A percentile compares a stretch with the other conserved stretches of the same genome.
phyloP scores from a whole-genome alignment of 2,113 vertebrate genomes.

The Gymnogyps californianus region DNA sequence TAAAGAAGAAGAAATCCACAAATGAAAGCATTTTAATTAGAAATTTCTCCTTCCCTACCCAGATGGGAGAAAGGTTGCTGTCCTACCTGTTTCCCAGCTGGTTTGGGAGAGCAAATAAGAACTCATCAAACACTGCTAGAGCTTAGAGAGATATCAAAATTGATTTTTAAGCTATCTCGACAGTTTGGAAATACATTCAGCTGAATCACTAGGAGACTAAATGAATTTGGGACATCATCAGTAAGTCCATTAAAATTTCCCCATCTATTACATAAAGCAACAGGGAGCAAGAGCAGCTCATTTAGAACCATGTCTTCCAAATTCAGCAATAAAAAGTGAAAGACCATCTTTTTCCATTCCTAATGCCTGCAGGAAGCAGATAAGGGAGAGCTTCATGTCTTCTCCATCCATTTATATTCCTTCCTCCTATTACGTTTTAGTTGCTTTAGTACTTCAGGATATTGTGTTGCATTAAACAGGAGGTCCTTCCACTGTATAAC shows the following conservation, averaged over 20 bases:
- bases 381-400: not conserved
- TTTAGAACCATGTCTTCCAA: not conserved
- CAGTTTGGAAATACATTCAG: slow-evolving; percentile 7
- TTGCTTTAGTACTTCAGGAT: not conserved
- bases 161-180: not conserved
- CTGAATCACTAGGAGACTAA: not conserved
- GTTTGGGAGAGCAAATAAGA: not conserved
- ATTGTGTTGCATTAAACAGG: not conserved
- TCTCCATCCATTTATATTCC: not conserved
- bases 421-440: not conserved
- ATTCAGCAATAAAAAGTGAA: slow-evolving; percentile 16
- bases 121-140: not conserved
- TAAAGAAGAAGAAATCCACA: not conserved
- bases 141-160: not conserved
- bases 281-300: not conserved
- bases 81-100: not conserved
- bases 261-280: not conserved
- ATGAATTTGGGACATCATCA: not conserved
- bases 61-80: not conserved
- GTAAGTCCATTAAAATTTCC: slow-evolving; percentile 1
- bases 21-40: not conserved
- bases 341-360: not conserved
- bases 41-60: not conserved
- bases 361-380: not conserved
- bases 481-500: not conserved